Conservation (phyloP, 1,140 invertebrate species). For the Eueides isabella region DNA sequence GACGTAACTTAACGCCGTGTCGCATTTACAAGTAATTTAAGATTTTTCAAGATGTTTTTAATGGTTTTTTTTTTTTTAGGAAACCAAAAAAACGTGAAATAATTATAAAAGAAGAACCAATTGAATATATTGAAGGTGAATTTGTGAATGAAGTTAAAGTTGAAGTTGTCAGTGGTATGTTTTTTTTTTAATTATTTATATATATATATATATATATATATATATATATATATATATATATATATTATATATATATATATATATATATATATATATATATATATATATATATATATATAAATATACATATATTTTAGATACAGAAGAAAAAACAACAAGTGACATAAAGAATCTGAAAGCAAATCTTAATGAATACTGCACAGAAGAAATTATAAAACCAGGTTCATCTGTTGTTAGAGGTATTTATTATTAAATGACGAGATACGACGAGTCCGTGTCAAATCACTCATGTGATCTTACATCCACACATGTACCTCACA, state of each 20-base stretch:
- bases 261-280: background rate
- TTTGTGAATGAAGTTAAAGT: background rate
- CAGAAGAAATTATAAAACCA: background rate
- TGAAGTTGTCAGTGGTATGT: background rate
- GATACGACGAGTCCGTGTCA: too few relatives aligned
- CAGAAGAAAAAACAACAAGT: background rate
- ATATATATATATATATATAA: background rate
- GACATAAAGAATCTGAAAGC: background rate
- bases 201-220: background rate
- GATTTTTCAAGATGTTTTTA: too few relatives aligned
- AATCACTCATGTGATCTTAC: too few relatives aligned
- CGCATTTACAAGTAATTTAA: too few relatives aligned
- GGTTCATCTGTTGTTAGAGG: background rate
- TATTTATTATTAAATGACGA: background rate
- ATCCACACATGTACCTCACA: too few relatives aligned
- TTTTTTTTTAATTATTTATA: background rate
- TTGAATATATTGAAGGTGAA: background rate
- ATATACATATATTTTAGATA: background rate
- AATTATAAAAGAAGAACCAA: constrained; percentile 7
- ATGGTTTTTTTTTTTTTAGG: background rate
- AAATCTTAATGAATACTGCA: background rate
- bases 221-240: background rate
- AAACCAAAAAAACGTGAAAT: background rate
- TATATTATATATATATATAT: background rate
- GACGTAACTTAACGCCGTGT: background rate